A percentile compares a stretch with the other conserved stretches of the same genome.
Evolutionary conservation across 2,113 vertebrate genomes (phyloP).

Genomic region (Phalacrocorax brasilianus): DNA sequence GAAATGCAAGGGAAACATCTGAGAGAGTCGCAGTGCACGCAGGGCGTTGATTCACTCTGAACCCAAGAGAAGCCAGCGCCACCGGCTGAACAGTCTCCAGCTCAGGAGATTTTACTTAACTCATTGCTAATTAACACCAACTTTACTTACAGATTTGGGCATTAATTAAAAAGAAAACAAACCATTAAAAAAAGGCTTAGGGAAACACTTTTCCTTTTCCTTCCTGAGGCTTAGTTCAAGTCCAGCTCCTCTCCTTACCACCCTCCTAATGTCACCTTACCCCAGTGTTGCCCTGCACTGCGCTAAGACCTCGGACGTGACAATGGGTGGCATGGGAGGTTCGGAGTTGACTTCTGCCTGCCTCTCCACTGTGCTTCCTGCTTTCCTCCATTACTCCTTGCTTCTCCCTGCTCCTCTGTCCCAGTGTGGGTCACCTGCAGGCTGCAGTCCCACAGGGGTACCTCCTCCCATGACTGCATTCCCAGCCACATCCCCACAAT

Average conservation of each 20-base stretch:
- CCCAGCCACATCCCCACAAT: background rate
- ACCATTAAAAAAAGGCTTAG: background rate
- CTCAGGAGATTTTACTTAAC: background rate
- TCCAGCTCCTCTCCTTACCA: background rate
- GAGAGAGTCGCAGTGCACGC: fast-evolving
- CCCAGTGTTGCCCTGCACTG: background rate
- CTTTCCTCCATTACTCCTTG: background rate
- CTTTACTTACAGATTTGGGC: background rate
- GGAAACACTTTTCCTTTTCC: background rate
- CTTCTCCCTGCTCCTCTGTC: background rate
- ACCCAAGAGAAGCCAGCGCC: fast-evolving
- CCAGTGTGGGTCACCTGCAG: background rate
- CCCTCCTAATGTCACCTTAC: background rate
- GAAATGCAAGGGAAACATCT: background rate
- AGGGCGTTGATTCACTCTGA: background rate
- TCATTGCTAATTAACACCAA: background rate
- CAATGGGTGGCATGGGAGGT: background rate
- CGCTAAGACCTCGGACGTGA: background rate
- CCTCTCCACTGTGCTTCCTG: background rate
- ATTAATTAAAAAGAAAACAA: background rate
- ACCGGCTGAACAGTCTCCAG: background rate
- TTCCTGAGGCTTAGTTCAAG: background rate
- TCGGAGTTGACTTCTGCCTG: background rate
- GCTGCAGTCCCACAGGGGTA: background rate
- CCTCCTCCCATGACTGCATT: background rate